These are phyloP conservation scores for Sciurus carolinensis DNA, from an alignment of 2,797 vertebrate genomes.

Conservation along the genomic window DNA sequence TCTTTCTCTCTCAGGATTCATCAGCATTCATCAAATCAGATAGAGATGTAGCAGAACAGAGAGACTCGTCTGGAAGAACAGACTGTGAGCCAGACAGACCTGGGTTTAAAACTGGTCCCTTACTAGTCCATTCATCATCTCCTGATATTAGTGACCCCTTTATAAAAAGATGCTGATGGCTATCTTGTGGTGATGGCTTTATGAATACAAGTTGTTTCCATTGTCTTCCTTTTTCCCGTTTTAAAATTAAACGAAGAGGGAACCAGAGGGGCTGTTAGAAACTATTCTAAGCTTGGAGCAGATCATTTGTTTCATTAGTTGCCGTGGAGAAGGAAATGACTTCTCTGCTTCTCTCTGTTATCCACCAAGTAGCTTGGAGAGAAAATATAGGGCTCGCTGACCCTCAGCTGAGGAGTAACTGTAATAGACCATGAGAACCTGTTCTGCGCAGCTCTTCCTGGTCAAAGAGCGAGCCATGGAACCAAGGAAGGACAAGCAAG, in stretches of 20 bases:
- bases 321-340: constrained; percentile 35
- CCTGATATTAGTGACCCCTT: neutral
- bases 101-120: neutral
- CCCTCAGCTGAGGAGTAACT: neutral
- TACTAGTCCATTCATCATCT: neutral
- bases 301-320: neutral
- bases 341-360: constrained; percentile 23
- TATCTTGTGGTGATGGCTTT: neutral
- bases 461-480: neutral
- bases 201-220: neutral
- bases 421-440: neutral
- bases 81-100: neutral
- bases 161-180: neutral
- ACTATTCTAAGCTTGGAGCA: neutral
- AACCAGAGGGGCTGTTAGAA: neutral
- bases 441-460: neutral
- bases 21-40: neutral
- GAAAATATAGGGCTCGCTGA: neutral
- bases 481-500: neutral
- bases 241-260: constrained; percentile 1
- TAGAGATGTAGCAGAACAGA: neutral
- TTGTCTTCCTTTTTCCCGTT: constrained; percentile 33
- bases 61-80: neutral
- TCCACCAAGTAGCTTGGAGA: neutral
- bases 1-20: neutral